Base-by-base conservation (phyloP, 2,888 invertebrate genomes). In the Rosalia funebris region DNA sequence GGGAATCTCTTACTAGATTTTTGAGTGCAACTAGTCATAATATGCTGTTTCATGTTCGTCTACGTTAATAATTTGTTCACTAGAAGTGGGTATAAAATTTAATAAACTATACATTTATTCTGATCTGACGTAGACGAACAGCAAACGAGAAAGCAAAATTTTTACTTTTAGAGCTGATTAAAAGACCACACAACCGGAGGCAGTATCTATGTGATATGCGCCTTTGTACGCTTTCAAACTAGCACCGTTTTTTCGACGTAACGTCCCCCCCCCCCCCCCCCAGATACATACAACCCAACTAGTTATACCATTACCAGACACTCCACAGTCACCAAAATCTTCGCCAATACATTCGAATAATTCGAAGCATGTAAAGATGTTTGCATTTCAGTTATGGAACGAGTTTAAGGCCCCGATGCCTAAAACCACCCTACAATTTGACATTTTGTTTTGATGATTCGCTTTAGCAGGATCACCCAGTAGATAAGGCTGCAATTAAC, bases 401-500 rank as follows among this genome's bases (percentile, higher is more conserved):
- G 7, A 19, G 48, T 19, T 36, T 36, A 16, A 25, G 45, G 20
- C 41, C 46, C 53, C 44, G 44, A 52, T 34, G 45, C 32, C 50
- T 42, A 39, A 39, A 34, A 25, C 44, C 37, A 16, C 25, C 53
- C 46, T 19, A 41, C 36, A 53, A 47, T 52, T 39, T 50, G 25
- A 50, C 25, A 50, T 50, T 37, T 50, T 25, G 48, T 16, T 61
- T 50, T 54, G 39, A 45, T 25, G 52, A 52, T 41, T 34, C 32
- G 56, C 60, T 56, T 60, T 9, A 14, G n/a, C 14, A 42, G 48
- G 48, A 16, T 61, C 61, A n/a, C 32, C 54, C 61, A 57, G 16
- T 14, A 47, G 57, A 61, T 57, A 52, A 37, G 1, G 3, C 16
- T 16, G n/a, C 15, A 48, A 32, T 25, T 25, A 5, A 15, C 16